These are phyloP conservation scores for Aldrovandia affinis DNA, from an alignment of 2,797 vertebrate genomes.

Conservation along the genomic window DNA sequence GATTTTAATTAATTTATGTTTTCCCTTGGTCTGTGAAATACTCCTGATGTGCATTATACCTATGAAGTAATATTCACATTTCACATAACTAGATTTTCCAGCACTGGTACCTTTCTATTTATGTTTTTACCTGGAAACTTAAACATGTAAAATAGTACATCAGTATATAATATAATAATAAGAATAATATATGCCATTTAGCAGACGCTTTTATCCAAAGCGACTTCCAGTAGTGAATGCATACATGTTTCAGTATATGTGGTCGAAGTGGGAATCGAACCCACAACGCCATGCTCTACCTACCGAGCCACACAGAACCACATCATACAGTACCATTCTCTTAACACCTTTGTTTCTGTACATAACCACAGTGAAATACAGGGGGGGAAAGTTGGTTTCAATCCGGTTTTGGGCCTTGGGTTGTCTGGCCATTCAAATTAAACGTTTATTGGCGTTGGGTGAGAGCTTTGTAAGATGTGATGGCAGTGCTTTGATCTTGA, in stretches of 20 bases:
- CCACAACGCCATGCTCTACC: no score
- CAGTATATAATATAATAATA: background rate
- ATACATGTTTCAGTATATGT: no score
- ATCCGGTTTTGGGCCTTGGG: background rate
- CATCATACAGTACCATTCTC: no score
- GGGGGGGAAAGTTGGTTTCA: background rate
- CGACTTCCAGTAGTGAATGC: no score
- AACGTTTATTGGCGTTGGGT: slow-evolving; percentile 23
- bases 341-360: background rate
- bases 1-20: background rate
- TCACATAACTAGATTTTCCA: background rate
- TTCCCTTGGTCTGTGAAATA: no score
- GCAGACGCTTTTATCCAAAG: no score
- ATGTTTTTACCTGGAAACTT: background rate
- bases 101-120: background rate
- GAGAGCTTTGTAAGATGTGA: background rate
- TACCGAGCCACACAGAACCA: no score
- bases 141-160: background rate
- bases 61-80: background rate
- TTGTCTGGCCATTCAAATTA: background rate
- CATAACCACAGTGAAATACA: background rate
- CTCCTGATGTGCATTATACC: background rate
- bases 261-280: no score
- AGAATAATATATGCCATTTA: background rate
- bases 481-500: background rate